A percentile compares a stretch with the other conserved stretches of the same genome.
These are phyloP conservation scores for Acleris sparsana DNA, from an alignment of 2,888 invertebrate genomes.

Conservation along the genomic window DNA sequence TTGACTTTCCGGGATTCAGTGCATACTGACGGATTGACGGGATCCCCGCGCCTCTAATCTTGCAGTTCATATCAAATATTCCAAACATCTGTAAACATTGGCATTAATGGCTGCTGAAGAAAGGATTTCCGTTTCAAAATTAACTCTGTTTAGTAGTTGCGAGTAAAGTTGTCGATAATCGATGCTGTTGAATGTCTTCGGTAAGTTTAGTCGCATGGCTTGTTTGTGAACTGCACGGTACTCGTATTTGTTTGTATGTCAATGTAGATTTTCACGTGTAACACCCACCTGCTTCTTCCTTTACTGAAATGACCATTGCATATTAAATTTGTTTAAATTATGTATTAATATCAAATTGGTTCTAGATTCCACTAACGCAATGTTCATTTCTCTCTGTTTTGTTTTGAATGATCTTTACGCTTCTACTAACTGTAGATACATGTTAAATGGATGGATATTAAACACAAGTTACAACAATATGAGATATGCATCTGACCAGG, in stretches of 20 bases:
- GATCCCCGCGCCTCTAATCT: constrained; percentile 22
- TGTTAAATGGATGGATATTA: neutral
- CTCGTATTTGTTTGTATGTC: constrained; percentile 49
- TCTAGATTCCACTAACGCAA: constrained; percentile 40
- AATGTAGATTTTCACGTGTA: constrained; percentile 42
- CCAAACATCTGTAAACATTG: constrained; percentile 51
- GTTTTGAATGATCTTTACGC: constrained; percentile 57
- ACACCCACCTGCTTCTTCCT: constrained; percentile 62
- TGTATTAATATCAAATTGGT: neutral
- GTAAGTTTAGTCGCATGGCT: constrained; percentile 77
- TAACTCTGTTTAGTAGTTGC: constrained; percentile 62
- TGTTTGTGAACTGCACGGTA: constrained; percentile 49
- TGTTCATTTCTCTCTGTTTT: constrained; percentile 51
- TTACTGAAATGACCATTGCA: constrained; percentile 56
- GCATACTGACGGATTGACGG: constrained; percentile 31
- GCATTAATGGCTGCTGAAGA: constrained; percentile 81
- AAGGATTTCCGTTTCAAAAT: constrained; percentile 77
- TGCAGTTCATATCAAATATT: constrained; percentile 18
- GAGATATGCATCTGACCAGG: neutral
- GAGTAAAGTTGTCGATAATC: constrained; percentile 82
- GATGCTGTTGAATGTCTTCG: constrained; percentile 71
- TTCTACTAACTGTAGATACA: constrained; percentile 45
- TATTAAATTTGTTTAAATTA: neutral
- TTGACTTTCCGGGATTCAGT: constrained; percentile 18
- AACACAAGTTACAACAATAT: neutral